phyloP scores from a whole-genome alignment of 2,797 vertebrate genomes.

The Oophaga sylvatica region DNA sequence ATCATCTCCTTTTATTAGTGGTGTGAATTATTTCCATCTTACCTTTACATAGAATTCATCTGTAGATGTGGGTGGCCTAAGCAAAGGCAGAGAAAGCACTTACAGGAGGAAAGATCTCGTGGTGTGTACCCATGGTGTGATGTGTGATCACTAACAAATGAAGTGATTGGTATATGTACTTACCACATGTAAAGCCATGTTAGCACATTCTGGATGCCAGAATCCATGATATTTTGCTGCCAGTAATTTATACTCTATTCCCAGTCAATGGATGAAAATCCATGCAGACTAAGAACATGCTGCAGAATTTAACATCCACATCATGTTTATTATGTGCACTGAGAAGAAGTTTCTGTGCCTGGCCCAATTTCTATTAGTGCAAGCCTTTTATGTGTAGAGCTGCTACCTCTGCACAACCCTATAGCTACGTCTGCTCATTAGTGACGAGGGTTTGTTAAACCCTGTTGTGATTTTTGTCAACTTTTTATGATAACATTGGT shows the following conservation, averaged over 20 bases:
- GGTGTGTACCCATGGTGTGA: slow-evolving; percentile 77
- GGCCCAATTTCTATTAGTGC: background rate
- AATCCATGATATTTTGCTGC: too few relatives aligned
- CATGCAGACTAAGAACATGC: too few relatives aligned
- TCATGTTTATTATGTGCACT: too few relatives aligned
- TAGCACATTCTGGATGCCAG: background rate
- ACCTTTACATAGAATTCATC: slow-evolving; percentile 71
- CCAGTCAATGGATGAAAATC: too few relatives aligned
- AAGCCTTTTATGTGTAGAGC: background rate
- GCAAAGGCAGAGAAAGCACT: slow-evolving; percentile 75
- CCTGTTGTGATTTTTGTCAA: background rate
- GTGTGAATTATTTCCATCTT: slow-evolving; percentile 62
- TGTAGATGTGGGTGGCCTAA: slow-evolving; percentile 75
- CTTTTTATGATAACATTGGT: background rate
- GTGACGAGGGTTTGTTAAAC: background rate
- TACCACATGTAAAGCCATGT: background rate
- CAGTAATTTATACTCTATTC: too few relatives aligned
- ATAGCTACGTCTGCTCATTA: background rate
- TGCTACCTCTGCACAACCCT: background rate
- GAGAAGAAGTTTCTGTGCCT: background rate
- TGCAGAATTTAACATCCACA: too few relatives aligned
- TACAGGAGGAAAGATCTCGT: slow-evolving; percentile 80
- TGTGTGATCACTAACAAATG: background rate
- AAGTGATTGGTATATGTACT: background rate
- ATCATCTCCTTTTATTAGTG: background rate